Conservation (phyloP, 2,113 vertebrate species). For the Toxotes jaculatrix region DNA sequence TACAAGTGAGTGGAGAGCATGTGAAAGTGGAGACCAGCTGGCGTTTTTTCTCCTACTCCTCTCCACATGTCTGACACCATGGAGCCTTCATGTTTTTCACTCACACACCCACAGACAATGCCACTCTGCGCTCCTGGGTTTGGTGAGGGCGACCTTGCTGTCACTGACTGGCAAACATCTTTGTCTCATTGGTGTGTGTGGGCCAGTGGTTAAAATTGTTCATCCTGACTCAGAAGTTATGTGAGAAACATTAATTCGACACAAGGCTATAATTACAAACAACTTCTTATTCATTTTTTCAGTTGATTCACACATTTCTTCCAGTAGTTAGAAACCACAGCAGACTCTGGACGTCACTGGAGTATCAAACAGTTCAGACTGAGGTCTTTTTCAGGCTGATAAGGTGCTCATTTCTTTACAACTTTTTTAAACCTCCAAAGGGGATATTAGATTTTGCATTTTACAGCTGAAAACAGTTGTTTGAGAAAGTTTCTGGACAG, state of each 20-base stretch:
- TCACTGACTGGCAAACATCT: slow-evolving; percentile 70
- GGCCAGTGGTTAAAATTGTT: slow-evolving; percentile 44
- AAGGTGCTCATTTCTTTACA: slow-evolving; percentile 1
- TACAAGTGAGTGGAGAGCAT: slow-evolving; percentile 74
- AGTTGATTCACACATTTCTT: neutral
- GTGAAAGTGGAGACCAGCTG: slow-evolving; percentile 79
- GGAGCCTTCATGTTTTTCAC: slow-evolving; percentile 72
- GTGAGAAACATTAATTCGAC: slow-evolving; percentile 50
- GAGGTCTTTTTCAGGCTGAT: neutral
- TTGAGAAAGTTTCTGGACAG: neutral
- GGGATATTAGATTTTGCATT: neutral
- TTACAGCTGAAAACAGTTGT: neutral
- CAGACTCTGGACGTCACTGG: neutral
- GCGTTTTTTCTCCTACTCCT: slow-evolving; percentile 74
- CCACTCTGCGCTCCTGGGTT: slow-evolving; percentile 69
- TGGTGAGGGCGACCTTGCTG: slow-evolving; percentile 65
- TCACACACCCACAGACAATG: slow-evolving; percentile 70
- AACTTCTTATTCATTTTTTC: slow-evolving; percentile 12
- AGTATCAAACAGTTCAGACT: neutral
- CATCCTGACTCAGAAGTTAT: slow-evolving; percentile 31
- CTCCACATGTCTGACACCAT: slow-evolving; percentile 78
- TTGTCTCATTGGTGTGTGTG: slow-evolving; percentile 64
- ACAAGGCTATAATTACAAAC: slow-evolving; percentile 20
- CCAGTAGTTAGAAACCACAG: slow-evolving; percentile 5
- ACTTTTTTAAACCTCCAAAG: neutral